Evolutionary conservation across 1,140 invertebrate species (phyloP), one percentile per base, ranked within the genome.

Genomic region (Ephestia elutella): DNA sequence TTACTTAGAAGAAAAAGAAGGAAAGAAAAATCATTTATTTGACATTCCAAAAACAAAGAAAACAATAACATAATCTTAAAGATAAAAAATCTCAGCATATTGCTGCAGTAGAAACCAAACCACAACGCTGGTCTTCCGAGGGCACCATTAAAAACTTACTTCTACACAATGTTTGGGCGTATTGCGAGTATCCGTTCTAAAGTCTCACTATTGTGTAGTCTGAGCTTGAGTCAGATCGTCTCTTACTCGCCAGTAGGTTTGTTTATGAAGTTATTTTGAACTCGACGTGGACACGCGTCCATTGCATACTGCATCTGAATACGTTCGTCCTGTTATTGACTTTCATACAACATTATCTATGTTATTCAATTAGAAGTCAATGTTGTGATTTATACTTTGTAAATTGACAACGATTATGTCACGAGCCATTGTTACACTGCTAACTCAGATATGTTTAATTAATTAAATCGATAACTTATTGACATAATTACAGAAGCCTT

Each of bases 221-320:
- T 17, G 1, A n/a, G 38, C 15, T 44, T n/a, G 38, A 44, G 7
- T 44, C 38, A 17, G 38, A 44, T 11, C 32, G 32, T 8, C 13
- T 44, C 38, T 44, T 9, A 44, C 13, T 73, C 62, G 72, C 64
- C 62, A 64, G 67, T 38, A 51, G 71, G 72, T 73, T 75, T 78
- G 75, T 78, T 73, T 78, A 78, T 65, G 49, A 64, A 73, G 70
- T 65, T 75, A 75, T 78, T 78, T 78, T 59, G 60, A 73, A 69
- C 68, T 69, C 64, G 54, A 65, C 71, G 66, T 66, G 63, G 21
- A 25, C 21, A 70, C 55, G 51, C 48, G 58, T 70, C 69, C 66
- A 7, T 11, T 32, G 13, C 30, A 57, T 63, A 69, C 60, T 57
- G 60, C 60, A 68, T 62, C 63, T 62, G 60, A 62, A 63, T 49